Evolutionary conservation across 2,797 vertebrate genomes (phyloP).

Genomic region (Discoglossus pictus): DNA sequence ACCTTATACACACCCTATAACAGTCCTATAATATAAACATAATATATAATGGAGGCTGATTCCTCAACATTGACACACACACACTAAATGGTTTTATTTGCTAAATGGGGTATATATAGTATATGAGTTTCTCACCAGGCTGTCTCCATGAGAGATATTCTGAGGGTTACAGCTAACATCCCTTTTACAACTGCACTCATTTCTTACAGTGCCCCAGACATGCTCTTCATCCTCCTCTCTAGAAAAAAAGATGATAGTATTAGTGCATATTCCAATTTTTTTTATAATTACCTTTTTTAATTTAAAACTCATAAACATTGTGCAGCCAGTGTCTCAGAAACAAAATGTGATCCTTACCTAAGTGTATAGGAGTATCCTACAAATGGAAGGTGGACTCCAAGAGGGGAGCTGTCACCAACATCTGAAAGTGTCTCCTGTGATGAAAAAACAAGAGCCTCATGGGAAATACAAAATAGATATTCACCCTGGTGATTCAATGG

Average conservation of each 20-base stretch:
- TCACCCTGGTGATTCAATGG: no score
- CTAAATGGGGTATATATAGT: no score
- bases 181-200: conserved; percentile 13
- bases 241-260: conserved; percentile 3
- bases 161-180: conserved; percentile 8
- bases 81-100: no score
- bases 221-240: neutral
- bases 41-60: no score
- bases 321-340: neutral
- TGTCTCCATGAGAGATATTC: conserved; percentile 15
- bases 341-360: conserved; percentile 50
- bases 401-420: conserved; percentile 56
- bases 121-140: conserved; percentile 23
- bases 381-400: conserved; percentile 66
- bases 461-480: no score
- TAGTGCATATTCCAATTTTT: no score
- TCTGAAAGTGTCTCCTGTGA: conserved; percentile 62
- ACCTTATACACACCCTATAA: neutral
- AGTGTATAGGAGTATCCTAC: conserved; percentile 68
- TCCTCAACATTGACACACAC: no score
- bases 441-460: neutral
- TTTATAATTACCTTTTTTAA: no score
- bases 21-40: neutral
- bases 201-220: conserved; percentile 15
- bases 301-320: neutral